Evolutionary conservation across 2,888 invertebrate genomes (phyloP), one percentile per base, ranked within the genome.

Genomic region (Polyploca ridens): DNA sequence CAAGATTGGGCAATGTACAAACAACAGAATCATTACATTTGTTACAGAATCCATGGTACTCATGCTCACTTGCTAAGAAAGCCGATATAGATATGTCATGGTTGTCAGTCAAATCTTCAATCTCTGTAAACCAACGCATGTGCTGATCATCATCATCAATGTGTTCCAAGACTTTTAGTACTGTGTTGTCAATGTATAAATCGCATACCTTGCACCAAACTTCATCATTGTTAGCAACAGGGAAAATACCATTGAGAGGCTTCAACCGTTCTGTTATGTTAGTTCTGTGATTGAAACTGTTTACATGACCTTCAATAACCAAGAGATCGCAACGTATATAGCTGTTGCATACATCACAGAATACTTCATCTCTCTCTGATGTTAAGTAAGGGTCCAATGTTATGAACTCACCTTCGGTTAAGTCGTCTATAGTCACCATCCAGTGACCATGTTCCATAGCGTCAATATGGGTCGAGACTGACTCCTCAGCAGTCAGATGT

Each of bases 171-270:
- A 89, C 73, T 13, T 73, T 75, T 57, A 68, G 71, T 1, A 84
- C 78, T 3, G 82, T 81, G 62, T 87, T 87, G 0, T 84, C 83
- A 44, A 89, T 75, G 66, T 82, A 87, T 0, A 64, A 71, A 64
- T 89, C 78, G 66, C 89, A 90, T 0, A 89, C 72, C 78, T 89
- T 89, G 73, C 89, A 89, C 87, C 87, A 89, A 4, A 87, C 78
- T 63, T 86, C 83, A 41, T 86, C 83, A 41, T 79, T 75, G 33
- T 84, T 83, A 0, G 81, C 82, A 0, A 82, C 79, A 16, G 79
- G 66, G 67, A 89, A 89, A 66, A 90, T 83, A 6, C 85, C 89
- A 57, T 89, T 87, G 0, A 84, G 66, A 0, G 88, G 87, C 74
- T 87, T 87, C 8, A 90, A 69, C 4, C 77, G 83, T n/a, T 86